Evolutionary conservation across 2,888 invertebrate species (phyloP).

Genomic region (Yponomeuta sedellus): DNA sequence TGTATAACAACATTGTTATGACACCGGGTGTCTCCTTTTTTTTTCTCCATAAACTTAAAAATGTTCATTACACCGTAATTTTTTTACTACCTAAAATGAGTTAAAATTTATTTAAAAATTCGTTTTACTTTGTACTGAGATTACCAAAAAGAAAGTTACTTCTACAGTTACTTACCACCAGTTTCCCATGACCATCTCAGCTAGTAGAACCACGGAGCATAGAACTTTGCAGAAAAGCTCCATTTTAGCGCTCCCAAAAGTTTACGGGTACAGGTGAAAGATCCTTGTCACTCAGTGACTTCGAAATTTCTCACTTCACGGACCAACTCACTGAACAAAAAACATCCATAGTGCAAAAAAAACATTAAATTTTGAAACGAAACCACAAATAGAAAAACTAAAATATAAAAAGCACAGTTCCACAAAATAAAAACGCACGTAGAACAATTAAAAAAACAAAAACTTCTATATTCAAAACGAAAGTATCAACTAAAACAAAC

Average conservation of each 20-base stretch:
- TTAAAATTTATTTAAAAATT: not conserved
- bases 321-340: constrained; percentile 27
- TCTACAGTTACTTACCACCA: constrained; percentile 59
- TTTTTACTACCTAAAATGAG: not conserved
- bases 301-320: constrained; percentile 35
- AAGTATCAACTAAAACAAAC: constrained; percentile 26
- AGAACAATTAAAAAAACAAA: constrained; percentile 26
- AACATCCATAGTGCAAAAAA: constrained; percentile 11
- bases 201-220: constrained; percentile 49
- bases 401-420: constrained; percentile 38
- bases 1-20: too few relatives aligned
- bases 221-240: constrained; percentile 63
- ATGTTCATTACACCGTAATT: not conserved
- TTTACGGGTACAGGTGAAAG: constrained; percentile 29
- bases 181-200: constrained; percentile 56
- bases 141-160: too few relatives aligned
- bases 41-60: too few relatives aligned
- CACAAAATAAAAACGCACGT: constrained; percentile 35
- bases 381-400: not conserved
- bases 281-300: not conserved
- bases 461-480: constrained; percentile 19
- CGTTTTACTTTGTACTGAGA: too few relatives aligned
- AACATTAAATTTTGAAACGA: not conserved
- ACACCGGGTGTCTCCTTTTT: too few relatives aligned
- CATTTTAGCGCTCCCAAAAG: constrained; percentile 45